Evolutionary conservation across 92 coral and sea anemone genomes (phyloP).

Genomic region (Umimayanthus chanpuru): DNA sequence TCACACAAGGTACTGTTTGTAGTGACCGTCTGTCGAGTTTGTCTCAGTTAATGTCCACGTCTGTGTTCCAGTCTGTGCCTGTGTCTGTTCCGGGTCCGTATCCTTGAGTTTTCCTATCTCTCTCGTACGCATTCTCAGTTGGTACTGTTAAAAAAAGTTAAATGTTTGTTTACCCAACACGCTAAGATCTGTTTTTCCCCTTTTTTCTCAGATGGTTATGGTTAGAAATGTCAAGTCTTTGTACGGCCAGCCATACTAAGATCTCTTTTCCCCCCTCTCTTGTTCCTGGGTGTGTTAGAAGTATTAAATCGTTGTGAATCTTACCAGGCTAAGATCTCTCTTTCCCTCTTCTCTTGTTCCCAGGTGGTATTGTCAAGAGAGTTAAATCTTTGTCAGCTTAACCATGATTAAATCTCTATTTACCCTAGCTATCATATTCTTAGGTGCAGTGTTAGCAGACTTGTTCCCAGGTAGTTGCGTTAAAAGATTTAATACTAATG

Average conservation of each 20-base stretch:
- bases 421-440: neutral
- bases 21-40: too few species aligned
- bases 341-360: neutral
- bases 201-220: too few species aligned
- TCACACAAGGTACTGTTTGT: too few species aligned
- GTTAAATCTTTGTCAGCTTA: constrained; percentile 35
- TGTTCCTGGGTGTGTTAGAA: neutral
- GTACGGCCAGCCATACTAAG: too few species aligned
- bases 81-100: too few species aligned
- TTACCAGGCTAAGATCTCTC: neutral
- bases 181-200: too few species aligned
- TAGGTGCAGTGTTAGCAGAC: too few species aligned
- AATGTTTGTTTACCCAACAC: too few species aligned
- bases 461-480: constrained; percentile 77
- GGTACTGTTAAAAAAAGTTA: too few species aligned
- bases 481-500: constrained; percentile 69
- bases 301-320: neutral
- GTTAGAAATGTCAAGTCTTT: too few species aligned
- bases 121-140: too few species aligned
- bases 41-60: neutral
- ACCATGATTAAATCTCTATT: neutral
- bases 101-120: too few species aligned
- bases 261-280: neutral
- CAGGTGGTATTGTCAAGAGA: constrained; percentile 91
- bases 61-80: neutral